phyloP scores from a whole-genome alignment of 1,140 invertebrate species.

The Aphidius ervi region DNA sequence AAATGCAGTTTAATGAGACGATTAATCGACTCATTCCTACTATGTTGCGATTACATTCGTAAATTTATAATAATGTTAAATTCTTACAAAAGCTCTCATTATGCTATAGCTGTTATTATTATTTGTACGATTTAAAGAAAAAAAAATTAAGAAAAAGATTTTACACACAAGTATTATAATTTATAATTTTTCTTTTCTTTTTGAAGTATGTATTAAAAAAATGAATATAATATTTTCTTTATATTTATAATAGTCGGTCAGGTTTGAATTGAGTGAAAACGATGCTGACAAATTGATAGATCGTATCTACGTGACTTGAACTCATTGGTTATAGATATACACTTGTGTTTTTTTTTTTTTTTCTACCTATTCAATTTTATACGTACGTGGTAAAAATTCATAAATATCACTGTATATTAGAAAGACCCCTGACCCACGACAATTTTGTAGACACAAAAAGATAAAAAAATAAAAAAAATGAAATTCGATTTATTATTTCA shows the following conservation, averaged over 20 bases:
- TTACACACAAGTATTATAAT: neutral
- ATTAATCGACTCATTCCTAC: slow-evolving; percentile 21
- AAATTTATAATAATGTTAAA: neutral
- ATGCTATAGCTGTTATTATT: neutral
- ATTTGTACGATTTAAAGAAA: neutral
- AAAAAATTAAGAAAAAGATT: neutral
- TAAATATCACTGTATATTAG: slow-evolving; percentile 1
- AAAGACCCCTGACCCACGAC: neutral
- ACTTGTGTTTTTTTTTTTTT: too few species aligned
- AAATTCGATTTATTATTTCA: too few species aligned
- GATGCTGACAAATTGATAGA: slow-evolving; percentile 30
- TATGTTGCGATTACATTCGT: neutral
- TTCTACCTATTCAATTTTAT: too few species aligned
- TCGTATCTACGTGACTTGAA: slow-evolving; percentile 29
- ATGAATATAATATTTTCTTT: neutral
- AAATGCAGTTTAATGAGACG: slow-evolving; percentile 6
- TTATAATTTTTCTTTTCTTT: too few species aligned
- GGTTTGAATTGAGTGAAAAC: slow-evolving; percentile 17
- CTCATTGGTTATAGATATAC: slow-evolving; percentile 5
- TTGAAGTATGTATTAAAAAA: too few species aligned
- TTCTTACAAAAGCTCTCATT: slow-evolving; percentile 4
- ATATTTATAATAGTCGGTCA: neutral
- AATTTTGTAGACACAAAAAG: neutral
- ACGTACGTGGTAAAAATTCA: slow-evolving; percentile 30
- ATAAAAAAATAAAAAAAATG: neutral